Evolutionary conservation across 1,140 invertebrate genomes (phyloP).

Genomic region (Pseudomyrmex flavicornis): DNA sequence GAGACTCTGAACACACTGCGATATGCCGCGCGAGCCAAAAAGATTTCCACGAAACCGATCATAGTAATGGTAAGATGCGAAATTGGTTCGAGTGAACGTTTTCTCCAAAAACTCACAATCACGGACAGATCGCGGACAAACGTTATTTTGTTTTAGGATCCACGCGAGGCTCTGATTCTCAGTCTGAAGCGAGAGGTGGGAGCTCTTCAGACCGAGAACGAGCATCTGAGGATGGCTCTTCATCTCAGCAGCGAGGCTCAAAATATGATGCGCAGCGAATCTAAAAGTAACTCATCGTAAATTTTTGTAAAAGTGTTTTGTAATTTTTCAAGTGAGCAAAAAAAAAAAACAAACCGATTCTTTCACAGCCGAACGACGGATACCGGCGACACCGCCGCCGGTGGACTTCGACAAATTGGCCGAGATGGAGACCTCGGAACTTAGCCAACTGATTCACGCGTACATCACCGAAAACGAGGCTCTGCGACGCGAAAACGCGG

Average conservation of each 20-base stretch:
- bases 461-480: conserved; percentile 95
- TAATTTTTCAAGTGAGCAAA: not conserved
- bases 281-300: conserved; percentile 67
- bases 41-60: conserved; percentile 94
- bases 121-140: not conserved
- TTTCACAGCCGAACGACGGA: conserved; percentile 72
- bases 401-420: conserved; percentile 90
- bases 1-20: conserved; percentile 97
- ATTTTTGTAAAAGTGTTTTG: not conserved
- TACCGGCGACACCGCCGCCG: conserved; percentile 84
- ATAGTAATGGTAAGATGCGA: conserved; percentile 94
- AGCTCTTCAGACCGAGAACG: conserved; percentile 96
- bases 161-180: conserved; percentile 95
- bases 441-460: conserved; percentile 90
- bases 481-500: conserved; percentile 93
- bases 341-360: not conserved
- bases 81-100: not conserved
- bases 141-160: conserved; percentile 88
- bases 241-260: conserved; percentile 83
- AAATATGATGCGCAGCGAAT: conserved; percentile 65
- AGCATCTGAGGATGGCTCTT: conserved; percentile 92
- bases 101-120: not conserved
- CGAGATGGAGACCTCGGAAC: conserved; percentile 89
- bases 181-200: conserved; percentile 95
- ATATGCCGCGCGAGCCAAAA: conserved; percentile 94